phyloP scores from a whole-genome alignment of 2,113 vertebrate species.

The Crotalus viridis region DNA sequence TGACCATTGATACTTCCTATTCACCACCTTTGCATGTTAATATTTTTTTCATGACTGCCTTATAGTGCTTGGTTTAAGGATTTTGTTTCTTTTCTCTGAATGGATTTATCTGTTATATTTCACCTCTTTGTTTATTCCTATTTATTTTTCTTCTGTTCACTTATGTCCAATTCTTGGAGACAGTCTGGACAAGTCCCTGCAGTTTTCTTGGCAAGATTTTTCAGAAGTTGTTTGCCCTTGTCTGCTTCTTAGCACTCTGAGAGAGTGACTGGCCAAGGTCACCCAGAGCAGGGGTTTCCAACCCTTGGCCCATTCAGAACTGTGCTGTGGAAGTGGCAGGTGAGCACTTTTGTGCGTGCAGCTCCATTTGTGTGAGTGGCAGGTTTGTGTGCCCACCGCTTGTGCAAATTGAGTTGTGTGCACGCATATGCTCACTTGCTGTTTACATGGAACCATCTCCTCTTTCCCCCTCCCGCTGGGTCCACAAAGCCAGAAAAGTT shows the following conservation, averaged over 20 bases:
- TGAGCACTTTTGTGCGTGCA: rapidly evolving
- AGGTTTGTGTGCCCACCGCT: rapidly evolving
- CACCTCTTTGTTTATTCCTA: not conserved
- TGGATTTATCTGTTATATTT: not conserved
- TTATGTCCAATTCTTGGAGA: not conserved
- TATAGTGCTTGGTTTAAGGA: not conserved
- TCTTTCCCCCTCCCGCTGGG: not conserved
- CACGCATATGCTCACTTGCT: not conserved
- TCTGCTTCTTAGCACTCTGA: not conserved
- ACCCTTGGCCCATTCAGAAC: not conserved
- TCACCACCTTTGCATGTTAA: not conserved
- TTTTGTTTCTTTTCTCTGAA: not conserved
- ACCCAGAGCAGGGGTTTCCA: not conserved
- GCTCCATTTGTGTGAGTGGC: not conserved
- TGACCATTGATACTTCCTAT: not conserved
- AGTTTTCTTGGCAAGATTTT: not conserved
- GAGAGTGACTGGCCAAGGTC: not conserved
- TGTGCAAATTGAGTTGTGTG: not conserved
- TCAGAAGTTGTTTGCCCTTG: not conserved
- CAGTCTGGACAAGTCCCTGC: not conserved
- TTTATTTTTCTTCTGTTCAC: not conserved
- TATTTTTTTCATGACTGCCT: not conserved
- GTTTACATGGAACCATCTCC: not conserved
- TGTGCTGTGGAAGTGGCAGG: not conserved
- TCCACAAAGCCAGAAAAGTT: not conserved